These are phyloP conservation scores for Dendrolimus houi DNA, from an alignment of 2,888 invertebrate species.

Conservation along the genomic window DNA sequence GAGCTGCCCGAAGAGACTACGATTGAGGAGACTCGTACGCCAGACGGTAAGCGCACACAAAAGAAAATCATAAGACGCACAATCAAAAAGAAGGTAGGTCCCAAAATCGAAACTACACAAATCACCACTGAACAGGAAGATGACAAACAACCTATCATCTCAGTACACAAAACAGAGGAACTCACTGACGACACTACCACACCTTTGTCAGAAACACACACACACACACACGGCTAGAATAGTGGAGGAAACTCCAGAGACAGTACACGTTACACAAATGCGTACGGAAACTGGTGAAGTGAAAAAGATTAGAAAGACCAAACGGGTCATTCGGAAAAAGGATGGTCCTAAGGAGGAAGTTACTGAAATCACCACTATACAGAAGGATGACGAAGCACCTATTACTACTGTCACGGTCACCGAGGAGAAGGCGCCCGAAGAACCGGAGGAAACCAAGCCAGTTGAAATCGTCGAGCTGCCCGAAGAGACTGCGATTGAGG, in stretches of 20 bases:
- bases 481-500: conserved; percentile 34
- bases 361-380: conserved; percentile 55
- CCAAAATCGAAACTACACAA: conserved; percentile 23
- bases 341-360: conserved; percentile 28
- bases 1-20: conserved; percentile 27
- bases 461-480: conserved; percentile 33
- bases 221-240: conserved; percentile 29
- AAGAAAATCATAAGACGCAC: conserved; percentile 27
- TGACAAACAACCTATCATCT: conserved; percentile 16
- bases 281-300: conserved; percentile 33
- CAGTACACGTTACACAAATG: conserved; percentile 15
- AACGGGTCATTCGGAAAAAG: conserved; percentile 37
- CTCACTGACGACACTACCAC: conserved; percentile 29
- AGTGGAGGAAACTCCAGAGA: conserved; percentile 26
- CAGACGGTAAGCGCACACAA: conserved; percentile 21
- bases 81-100: conserved; percentile 29
- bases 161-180: conserved; percentile 14
- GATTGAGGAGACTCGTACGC: conserved; percentile 36
- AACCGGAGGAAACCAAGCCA: conserved; percentile 9
- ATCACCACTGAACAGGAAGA: conserved; percentile 32
- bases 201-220: conserved; percentile 19
- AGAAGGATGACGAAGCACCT: conserved; percentile 42
- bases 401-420: conserved; percentile 26
- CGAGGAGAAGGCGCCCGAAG: conserved; percentile 20
- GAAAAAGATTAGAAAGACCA: conserved; percentile 23